Conservation (phyloP, 2,888 invertebrate genomes). For the Oxyteleia sp. region DNA sequence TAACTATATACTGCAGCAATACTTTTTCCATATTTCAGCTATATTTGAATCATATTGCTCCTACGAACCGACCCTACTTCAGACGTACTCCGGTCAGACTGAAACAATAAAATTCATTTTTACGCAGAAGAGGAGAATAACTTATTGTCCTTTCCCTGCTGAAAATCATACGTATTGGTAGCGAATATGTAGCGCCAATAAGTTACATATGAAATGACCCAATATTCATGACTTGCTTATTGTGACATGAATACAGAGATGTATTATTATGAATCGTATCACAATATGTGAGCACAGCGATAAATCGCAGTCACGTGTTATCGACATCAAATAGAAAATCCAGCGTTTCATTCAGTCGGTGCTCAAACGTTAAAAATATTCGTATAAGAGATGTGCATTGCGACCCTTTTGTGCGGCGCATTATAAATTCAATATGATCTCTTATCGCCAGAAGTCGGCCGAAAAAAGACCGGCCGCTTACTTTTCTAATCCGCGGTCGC, state of each 20-base stretch:
- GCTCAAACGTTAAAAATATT: slow-evolving; percentile 53
- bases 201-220: slow-evolving; percentile 62
- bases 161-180: slow-evolving; percentile 18
- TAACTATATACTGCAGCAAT: too few relatives aligned
- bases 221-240: slow-evolving; percentile 67
- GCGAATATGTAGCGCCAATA: slow-evolving; percentile 43
- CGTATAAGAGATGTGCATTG: slow-evolving; percentile 27
- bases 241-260: slow-evolving; percentile 67
- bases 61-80: too few relatives aligned
- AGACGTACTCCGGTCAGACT: too few relatives aligned
- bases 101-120: too few relatives aligned
- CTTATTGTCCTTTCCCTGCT: slow-evolving; percentile 26
- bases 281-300: slow-evolving; percentile 58
- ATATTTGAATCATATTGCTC: not conserved
- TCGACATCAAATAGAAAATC: slow-evolving; percentile 66
- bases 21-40: too few relatives aligned
- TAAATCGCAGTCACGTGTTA: slow-evolving; percentile 69
- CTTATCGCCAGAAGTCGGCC: slow-evolving; percentile 2
- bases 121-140: not conserved
- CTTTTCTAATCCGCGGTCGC: not conserved
- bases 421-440: slow-evolving; percentile 26
- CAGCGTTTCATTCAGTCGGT: slow-evolving; percentile 45
- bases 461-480: not conserved
- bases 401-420: slow-evolving; percentile 19
- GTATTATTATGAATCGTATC: slow-evolving; percentile 69